Evolutionary conservation across 2,888 invertebrate species (phyloP), one percentile per base, ranked within the genome.

Genomic region (Caradrina clavipalpis): DNA sequence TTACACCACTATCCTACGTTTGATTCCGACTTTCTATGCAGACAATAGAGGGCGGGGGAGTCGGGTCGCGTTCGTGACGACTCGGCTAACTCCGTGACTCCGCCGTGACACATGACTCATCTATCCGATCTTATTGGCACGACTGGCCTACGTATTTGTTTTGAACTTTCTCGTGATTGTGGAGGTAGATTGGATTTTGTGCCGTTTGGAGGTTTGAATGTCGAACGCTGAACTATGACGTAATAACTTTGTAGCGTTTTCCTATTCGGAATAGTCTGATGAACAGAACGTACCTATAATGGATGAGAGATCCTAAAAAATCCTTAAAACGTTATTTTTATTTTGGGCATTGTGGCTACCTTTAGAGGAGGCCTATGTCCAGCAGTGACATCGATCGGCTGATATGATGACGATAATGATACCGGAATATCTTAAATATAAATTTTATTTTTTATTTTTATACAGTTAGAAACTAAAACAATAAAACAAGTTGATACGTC

Each of bases 121-220:
- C 83, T 84, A 84, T 83, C 86, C 81, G 82, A 83, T 85, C 76
- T 62, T 83, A 85, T 85, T 84, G 77, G 84, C 85, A 85, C 85
- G 85, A 85, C 78, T 80, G 60, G 81, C 76, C 78, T 61, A 76
- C 69, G 71, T 85, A 82, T 85, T 83, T 83, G 84, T 81, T 80
- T 83, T 73, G 74, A 73, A 69, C 78, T 77, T 76, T 81, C 82
- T 74, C 73, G 72, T 64, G 68, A 73, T 58, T 74, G 69, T 65
- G 53, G 26, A 66, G 49, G 60, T 19, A 60, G 68, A 72, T 73
- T 69, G 58, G 65, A 55, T 73, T 62, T 47, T 26, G 35, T 67
- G 58, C 42, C 53, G 69, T 56, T 56, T 62, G 7, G 61, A 61
- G 45, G 58, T 80, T 76, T 61, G 58, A 76, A 70, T 80, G 58